Conservation (phyloP, 2,888 invertebrate species). For the Dermolepida albohirtum region DNA sequence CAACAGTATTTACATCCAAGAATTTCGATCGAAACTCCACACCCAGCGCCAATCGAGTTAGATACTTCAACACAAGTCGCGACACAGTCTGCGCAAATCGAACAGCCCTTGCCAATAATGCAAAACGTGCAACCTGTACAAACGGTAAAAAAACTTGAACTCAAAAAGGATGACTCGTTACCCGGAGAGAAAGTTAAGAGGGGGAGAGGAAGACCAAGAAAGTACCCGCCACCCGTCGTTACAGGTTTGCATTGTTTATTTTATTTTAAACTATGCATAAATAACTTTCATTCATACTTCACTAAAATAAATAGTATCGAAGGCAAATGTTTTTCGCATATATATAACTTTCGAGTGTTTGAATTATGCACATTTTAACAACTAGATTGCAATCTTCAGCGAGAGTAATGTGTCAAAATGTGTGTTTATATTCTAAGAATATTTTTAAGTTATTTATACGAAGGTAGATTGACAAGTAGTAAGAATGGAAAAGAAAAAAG, state of each 20-base stretch:
- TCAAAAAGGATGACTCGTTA: slow-evolving; percentile 31
- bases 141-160: background rate
- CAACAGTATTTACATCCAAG: slow-evolving; percentile 11
- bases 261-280: background rate
- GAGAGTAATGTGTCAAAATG: no score
- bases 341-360: no score
- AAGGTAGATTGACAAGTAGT: no score
- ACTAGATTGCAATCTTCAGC: no score
- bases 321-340: no score
- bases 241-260: slow-evolving; percentile 1
- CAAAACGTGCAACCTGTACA: background rate
- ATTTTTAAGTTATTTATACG: no score
- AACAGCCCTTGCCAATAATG: background rate
- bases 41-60: background rate
- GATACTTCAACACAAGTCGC: slow-evolving; percentile 4
- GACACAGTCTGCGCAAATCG: slow-evolving; percentile 13
- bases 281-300: background rate
- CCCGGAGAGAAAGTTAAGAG: slow-evolving; percentile 65
- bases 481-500: no score
- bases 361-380: no score
- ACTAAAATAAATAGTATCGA: no score
- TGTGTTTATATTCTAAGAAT: no score
- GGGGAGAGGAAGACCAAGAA: slow-evolving; percentile 68
- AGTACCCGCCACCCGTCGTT: slow-evolving; percentile 64
- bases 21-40: slow-evolving; percentile 1